Conservation (phyloP, 2,113 vertebrate species). For the Willisornis vidua region DNA sequence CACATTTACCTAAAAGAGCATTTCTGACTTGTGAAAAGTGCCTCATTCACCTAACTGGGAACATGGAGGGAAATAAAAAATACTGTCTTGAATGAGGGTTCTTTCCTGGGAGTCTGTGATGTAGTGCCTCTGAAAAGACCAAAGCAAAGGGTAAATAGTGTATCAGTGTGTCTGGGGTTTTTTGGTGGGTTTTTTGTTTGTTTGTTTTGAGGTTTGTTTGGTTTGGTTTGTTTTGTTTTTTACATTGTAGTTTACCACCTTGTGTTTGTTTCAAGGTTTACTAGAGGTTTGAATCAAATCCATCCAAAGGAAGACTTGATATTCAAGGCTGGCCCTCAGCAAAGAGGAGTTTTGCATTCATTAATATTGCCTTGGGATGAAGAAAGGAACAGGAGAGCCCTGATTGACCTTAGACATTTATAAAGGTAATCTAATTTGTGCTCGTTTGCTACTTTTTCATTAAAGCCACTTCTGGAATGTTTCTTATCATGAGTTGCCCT, state of each 20-base stretch:
- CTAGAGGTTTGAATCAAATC: slow-evolving; percentile 28
- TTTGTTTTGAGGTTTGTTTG: too few relatives aligned
- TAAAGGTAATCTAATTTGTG: slow-evolving; percentile 70
- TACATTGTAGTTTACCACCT: background rate
- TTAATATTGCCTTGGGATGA: slow-evolving; percentile 63
- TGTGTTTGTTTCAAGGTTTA: slow-evolving; percentile 19
- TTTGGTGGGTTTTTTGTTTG: background rate
- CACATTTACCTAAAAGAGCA: background rate
- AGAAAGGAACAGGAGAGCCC: slow-evolving; percentile 48
- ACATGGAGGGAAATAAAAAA: background rate
- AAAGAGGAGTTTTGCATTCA: slow-evolving; percentile 62
- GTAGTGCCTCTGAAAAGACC: background rate
- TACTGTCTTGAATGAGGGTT: background rate
- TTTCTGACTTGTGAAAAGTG: background rate
- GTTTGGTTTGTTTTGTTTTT: background rate
- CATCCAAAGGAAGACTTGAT: slow-evolving; percentile 27
- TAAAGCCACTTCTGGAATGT: slow-evolving; percentile 61
- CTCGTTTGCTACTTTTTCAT: slow-evolving; percentile 68
- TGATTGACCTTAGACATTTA: slow-evolving; percentile 62
- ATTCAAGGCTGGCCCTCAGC: slow-evolving; percentile 30
- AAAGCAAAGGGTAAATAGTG: background rate
- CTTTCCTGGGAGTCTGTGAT: background rate
- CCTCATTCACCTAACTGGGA: background rate
- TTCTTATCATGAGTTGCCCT: slow-evolving; percentile 32
- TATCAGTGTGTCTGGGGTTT: background rate